A percentile compares a stretch with the other conserved stretches of the same genome.
Conservation (phyloP, 2,888 invertebrate species). For the Agrenia bidenticulata region DNA sequence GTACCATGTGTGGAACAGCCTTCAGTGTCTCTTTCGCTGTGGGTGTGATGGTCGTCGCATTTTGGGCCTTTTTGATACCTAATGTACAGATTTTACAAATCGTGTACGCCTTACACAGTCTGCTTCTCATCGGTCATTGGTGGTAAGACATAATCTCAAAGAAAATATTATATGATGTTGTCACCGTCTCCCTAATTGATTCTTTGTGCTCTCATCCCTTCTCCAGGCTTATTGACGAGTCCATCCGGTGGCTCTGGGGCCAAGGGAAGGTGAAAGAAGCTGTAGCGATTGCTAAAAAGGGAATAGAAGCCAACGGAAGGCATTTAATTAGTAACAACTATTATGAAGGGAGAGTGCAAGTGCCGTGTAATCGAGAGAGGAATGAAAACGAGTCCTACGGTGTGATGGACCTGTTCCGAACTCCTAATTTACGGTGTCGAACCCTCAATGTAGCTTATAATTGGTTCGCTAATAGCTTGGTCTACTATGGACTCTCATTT, state of each 20-base stretch:
- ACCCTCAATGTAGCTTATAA: slow-evolving; percentile 77
- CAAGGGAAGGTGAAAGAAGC: slow-evolving; percentile 74
- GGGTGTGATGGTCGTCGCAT: slow-evolving; percentile 75
- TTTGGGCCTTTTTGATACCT: slow-evolving; percentile 75
- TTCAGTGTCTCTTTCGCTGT: slow-evolving; percentile 71
- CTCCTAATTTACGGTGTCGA: slow-evolving; percentile 65
- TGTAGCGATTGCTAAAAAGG: slow-evolving; percentile 56
- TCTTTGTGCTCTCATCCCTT: no score
- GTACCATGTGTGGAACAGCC: slow-evolving; percentile 76
- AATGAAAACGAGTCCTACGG: slow-evolving; percentile 22
- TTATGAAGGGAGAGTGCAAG: slow-evolving; percentile 5
- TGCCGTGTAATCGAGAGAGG: background rate
- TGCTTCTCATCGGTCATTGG: slow-evolving; percentile 75
- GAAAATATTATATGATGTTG: background rate
- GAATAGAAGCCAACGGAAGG: slow-evolving; percentile 27
- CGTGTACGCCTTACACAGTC: slow-evolving; percentile 73
- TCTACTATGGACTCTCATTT: slow-evolving; percentile 80
- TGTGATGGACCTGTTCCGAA: slow-evolving; percentile 56
- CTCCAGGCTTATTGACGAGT: slow-evolving; percentile 86
- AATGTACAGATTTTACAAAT: slow-evolving; percentile 74
- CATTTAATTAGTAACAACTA: slow-evolving; percentile 18
- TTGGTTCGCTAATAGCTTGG: slow-evolving; percentile 65
- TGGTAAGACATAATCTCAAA: slow-evolving; percentile 54
- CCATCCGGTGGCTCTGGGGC: slow-evolving; percentile 84
- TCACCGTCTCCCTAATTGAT: no score